Evolutionary conservation across 2,113 vertebrate species (phyloP).

Genomic region (Panthera uncia): DNA sequence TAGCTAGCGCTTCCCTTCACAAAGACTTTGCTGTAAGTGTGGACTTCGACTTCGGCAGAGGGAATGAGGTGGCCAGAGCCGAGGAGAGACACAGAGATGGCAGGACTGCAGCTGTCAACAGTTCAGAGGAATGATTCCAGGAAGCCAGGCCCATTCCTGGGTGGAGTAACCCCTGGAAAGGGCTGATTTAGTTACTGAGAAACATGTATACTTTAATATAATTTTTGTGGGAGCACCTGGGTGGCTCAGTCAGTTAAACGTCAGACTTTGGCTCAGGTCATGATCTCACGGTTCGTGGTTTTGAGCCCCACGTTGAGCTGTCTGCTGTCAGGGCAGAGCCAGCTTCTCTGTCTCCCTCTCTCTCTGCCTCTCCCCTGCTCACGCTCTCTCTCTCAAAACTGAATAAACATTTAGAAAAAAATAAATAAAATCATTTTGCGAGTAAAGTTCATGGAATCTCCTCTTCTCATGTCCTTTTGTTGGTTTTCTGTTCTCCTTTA

Average conservation of each 20-base stretch:
- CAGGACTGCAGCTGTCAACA: not conserved
- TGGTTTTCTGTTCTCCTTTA: conserved; percentile 10
- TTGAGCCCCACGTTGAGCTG: no score
- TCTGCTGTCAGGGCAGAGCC: no score
- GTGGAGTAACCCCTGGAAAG: not conserved
- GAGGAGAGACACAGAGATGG: not conserved
- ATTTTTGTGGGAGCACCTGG: not conserved
- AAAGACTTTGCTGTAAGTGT: conserved; percentile 25
- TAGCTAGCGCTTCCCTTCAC: not conserved
- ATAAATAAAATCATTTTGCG: not conserved
- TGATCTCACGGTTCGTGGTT: no score
- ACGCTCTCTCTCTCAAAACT: no score
- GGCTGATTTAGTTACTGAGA: not conserved
- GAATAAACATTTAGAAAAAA: no score
- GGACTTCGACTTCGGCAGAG: not conserved
- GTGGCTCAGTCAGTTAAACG: no score
- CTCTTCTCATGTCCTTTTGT: not conserved
- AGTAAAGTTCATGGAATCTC: not conserved
- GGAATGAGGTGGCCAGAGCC: not conserved
- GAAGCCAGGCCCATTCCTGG: not conserved
- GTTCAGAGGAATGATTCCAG: not conserved
- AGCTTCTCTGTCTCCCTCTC: no score
- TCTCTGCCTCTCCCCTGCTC: no score
- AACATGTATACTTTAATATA: not conserved
- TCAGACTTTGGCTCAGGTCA: no score